Conservation (phyloP, 2,113 vertebrate species). For the Puntigrus tetrazona region DNA sequence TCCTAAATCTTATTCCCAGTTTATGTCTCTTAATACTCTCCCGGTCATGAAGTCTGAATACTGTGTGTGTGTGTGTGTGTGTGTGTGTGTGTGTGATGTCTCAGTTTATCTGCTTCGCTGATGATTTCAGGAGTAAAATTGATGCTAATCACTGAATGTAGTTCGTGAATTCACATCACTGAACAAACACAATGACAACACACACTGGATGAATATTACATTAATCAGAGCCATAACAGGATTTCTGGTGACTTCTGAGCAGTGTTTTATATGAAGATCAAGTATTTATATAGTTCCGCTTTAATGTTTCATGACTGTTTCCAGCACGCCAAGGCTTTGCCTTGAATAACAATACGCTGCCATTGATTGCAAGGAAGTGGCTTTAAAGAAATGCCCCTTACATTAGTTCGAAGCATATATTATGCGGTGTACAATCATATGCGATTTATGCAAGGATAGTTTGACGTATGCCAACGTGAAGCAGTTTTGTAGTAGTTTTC, state of each 20-base stretch:
- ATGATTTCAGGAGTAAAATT: slow-evolving; percentile 46
- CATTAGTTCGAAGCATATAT: not conserved
- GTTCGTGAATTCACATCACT: not conserved
- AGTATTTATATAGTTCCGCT: slow-evolving; percentile 1
- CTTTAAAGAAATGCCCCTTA: not conserved
- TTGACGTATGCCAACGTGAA: not conserved
- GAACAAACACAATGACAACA: not conserved
- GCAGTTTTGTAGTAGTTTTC: not conserved
- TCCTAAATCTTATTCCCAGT: not conserved
- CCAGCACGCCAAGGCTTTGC: not conserved
- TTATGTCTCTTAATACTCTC: not conserved
- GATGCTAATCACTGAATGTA: slow-evolving; percentile 24
- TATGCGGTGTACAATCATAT: not conserved
- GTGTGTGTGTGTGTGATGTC: slow-evolving; percentile 55
- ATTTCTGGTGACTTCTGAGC: slow-evolving; percentile 12
- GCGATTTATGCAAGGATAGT: not conserved
- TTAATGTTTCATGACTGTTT: slow-evolving; percentile 8
- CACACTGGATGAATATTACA: slow-evolving; percentile 25
- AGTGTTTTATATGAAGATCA: slow-evolving; percentile 4
- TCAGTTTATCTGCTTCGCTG: slow-evolving; percentile 37
- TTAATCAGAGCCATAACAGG: slow-evolving; percentile 24
- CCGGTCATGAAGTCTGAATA: not conserved
- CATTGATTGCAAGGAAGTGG: not conserved
- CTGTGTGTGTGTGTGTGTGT: not conserved
- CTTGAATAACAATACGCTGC: not conserved